Conservation (phyloP, 2,888 invertebrate genomes). For the Hipparchia sbordonii region DNA sequence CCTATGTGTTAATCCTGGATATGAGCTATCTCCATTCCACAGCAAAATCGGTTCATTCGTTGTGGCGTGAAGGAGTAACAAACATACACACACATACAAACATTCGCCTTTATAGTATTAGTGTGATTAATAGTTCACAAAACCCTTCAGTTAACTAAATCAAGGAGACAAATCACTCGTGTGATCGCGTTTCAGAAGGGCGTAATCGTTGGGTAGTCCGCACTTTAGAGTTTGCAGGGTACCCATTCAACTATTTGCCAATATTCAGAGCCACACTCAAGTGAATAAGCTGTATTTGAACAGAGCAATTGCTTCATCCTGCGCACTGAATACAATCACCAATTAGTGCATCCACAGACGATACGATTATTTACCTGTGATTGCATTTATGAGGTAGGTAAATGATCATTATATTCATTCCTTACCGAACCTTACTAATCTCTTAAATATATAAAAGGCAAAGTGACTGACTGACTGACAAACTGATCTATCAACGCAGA, state of each 20-base stretch:
- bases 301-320: not conserved
- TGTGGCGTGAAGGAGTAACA: no score
- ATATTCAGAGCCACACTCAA: not conserved
- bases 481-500: no score
- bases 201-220: not conserved
- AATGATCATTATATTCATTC: no score
- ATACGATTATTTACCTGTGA: not conserved
- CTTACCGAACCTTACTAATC: no score
- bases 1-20: no score
- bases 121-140: not conserved
- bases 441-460: no score
- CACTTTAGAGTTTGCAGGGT: constrained; percentile 1
- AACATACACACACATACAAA: no score
- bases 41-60: no score
- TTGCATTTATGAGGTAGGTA: not conserved
- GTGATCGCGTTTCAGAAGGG: not conserved
- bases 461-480: no score
- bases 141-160: constrained; percentile 1
- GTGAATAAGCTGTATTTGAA: not conserved
- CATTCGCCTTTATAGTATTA: no score
- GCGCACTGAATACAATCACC: not conserved
- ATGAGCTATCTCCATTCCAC: no score
- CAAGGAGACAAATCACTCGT: constrained; percentile 5
- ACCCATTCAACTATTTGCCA: constrained; percentile 6
- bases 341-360: not conserved